Evolutionary conservation across 2,888 invertebrate genomes (phyloP), one percentile per base, ranked within the genome.

Genomic region (Torymus texanus): DNA sequence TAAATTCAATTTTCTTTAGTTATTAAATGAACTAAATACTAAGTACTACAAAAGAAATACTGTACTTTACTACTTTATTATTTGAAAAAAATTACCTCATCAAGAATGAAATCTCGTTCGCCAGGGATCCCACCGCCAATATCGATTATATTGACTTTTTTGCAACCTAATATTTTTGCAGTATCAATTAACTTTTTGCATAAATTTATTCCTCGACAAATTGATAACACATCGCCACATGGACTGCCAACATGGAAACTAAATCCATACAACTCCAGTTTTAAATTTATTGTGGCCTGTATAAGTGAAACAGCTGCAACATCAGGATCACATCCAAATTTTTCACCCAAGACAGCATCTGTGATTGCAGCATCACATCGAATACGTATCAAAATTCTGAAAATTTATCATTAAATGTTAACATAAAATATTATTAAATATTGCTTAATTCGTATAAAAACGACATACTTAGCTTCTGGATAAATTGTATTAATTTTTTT

Each of bases 111-210:
- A 66, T 86, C 87, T 3, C 86, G 88, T 11, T 87, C 85, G 0
- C 93, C 93, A 14, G 92, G 92, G 84, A 92, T 93, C 53, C 93
- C 94, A 8, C 93, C 94, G 2, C 94, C 94, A 81, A 94, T 92
- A 85, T 94, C 93, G 53, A 90, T 86, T 62, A 94, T 85, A 55
- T 92, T 86, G 21, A 89, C 87, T 85, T 93, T 91, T n/a, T 90
- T 83, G 84, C 91, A 92, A n/a, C 93, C 93, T 65, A 92, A 86
- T 2, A 89, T 83, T 58, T 86, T 85, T 0, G 91, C 92, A 21
- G 91, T 85, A 70, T 92, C 90, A 85, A 93, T 92, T 62, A 93
- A 90, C 21, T 87, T 85, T 73, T 91, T 89, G 29, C 93, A 92
- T 65, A 90, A 88, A 41, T 86, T 85, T 56, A 94, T 92, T 53